These are phyloP conservation scores for Pegoplata infirma DNA, from an alignment of 2,888 invertebrate genomes.

Conservation along the genomic window DNA sequence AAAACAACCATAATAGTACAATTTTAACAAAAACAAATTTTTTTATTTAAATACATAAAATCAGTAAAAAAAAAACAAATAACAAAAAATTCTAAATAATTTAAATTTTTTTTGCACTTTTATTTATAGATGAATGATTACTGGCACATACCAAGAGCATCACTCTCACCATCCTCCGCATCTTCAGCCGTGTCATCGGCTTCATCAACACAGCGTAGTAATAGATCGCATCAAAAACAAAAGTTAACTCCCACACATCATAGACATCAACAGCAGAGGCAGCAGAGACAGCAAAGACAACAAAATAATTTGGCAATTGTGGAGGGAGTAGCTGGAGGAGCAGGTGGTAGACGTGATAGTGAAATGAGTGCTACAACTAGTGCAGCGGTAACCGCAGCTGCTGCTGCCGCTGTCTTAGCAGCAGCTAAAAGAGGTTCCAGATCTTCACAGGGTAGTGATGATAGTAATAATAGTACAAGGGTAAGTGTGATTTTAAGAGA, in stretches of 20 bases:
- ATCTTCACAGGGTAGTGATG: constrained; percentile 84
- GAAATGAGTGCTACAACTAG: constrained; percentile 66
- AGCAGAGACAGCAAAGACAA: constrained; percentile 21
- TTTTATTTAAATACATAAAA: background rate
- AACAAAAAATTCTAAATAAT: background rate
- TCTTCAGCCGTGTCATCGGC: constrained; percentile 72
- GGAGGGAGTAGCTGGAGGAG: constrained; percentile 18
- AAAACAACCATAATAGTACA: background rate
- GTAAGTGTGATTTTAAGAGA: constrained; percentile 79
- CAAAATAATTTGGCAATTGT: background rate
- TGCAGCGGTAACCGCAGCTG: constrained; percentile 66
- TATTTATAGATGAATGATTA: constrained; percentile 78
- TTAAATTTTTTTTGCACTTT: background rate
- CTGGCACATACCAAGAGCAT: constrained; percentile 92
- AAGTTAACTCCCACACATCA: constrained; percentile 51
- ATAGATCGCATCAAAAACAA: constrained; percentile 68
- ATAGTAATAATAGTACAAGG: constrained; percentile 88
- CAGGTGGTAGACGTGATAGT: constrained; percentile 49
- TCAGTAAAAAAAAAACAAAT: background rate
- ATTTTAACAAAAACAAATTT: background rate
- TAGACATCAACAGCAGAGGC: constrained; percentile 32
- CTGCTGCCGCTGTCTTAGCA: constrained; percentile 53
- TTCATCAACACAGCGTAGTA: constrained; percentile 70
- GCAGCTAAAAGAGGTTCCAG: constrained; percentile 80
- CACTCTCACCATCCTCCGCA: constrained; percentile 79